A percentile compares a stretch with the other conserved stretches of the same genome.
Evolutionary conservation across 2,113 vertebrate species (phyloP).

Genomic region (Vidua chalybeata): DNA sequence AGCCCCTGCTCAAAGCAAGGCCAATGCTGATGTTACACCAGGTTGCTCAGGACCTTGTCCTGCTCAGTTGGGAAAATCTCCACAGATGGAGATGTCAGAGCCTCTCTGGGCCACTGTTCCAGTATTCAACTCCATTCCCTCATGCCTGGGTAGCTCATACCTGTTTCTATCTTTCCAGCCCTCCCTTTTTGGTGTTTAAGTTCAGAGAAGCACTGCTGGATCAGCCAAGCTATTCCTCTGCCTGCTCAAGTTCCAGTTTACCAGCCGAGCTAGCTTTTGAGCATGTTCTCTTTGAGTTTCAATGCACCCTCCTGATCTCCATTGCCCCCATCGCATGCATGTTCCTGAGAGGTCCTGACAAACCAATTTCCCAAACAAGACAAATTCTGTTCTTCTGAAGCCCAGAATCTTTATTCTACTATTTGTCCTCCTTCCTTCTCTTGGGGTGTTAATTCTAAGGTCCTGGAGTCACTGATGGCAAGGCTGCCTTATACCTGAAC

Average conservation of each 20-base stretch:
- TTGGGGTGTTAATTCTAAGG: neutral
- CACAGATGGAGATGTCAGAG: neutral
- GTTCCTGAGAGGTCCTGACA: neutral
- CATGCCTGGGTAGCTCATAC: neutral
- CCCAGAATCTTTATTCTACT: neutral
- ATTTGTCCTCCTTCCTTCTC: neutral
- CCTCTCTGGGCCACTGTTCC: neutral
- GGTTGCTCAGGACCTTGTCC: neutral
- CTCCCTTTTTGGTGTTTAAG: neutral
- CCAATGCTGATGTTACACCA: neutral
- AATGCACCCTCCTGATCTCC: neutral
- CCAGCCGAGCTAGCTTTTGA: neutral
- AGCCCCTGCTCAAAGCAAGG: neutral
- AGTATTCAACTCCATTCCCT: neutral
- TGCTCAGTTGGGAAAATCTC: neutral
- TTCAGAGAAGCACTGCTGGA: neutral
- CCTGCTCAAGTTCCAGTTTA: neutral
- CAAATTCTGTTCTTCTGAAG: neutral
- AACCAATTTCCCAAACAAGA: neutral
- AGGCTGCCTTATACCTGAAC: neutral
- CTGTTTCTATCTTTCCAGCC: neutral
- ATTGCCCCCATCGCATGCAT: rapidly evolving
- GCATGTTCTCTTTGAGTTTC: neutral
- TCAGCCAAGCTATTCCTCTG: neutral
- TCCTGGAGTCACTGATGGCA: neutral